Evolutionary conservation across 2,113 vertebrate genomes (phyloP), one percentile per base, ranked within the genome.

Genomic region (Istiophorus platypterus): DNA sequence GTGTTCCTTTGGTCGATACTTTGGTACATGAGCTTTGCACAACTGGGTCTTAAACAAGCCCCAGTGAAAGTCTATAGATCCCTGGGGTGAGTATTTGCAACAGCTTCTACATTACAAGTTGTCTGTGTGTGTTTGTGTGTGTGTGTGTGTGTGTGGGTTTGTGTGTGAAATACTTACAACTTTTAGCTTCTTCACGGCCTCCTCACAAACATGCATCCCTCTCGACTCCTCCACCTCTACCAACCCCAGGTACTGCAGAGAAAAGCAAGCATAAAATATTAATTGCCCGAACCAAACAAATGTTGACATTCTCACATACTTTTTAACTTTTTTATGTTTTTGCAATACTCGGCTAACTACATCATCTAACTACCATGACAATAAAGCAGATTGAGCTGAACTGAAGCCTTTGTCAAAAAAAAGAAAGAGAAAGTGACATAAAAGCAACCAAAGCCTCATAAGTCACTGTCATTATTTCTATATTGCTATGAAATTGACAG

Each of bases 171-270:
- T 80, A 94, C 97, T 96, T 87, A 98, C 97, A 75, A 96, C 88
- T 95, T 97, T 98, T 8, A 97, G 93, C 81, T 96, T 98, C 93
- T 98, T 98, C 80, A 98, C 97, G 0, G 97, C 97, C 14, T 98
- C 97, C 85, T 98, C 97, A 34, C 97, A 98, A 7, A 98, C 97
- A 1, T 98, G 97, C 97, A 98, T 98, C 15, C 97, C 97, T 66
- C 97, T 95, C 3, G 97, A 98, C 93, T 98, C 97, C 29, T 98
- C 97, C 84, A 98, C 97, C 87, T 98, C 97, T 58, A 97, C 97
- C 39, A 97, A 91, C 20, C 97, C 97, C 85, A 98, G 92, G 89
- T 98, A 98, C 97, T 98, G 89, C 49, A 72, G 62, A 42, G 39
- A 1, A 29, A 41, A 42, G 2, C 52, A 20, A 31, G 47, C 11